phyloP scores from a whole-genome alignment of 2,888 invertebrate genomes.

The Torymus tubicola region DNA sequence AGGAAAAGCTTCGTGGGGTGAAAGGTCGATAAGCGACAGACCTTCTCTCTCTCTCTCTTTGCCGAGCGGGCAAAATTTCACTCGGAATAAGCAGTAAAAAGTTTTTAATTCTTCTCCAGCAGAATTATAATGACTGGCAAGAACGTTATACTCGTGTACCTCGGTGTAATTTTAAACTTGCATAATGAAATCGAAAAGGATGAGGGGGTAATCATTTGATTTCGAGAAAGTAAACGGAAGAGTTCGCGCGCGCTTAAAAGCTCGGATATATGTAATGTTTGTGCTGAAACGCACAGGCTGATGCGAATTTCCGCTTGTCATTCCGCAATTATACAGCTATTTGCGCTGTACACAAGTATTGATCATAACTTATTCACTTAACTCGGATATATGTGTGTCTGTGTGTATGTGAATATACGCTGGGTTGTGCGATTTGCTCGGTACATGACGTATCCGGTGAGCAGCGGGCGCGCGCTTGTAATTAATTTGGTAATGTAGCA shows the following conservation, averaged over 20 bases:
- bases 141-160: no score
- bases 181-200: no score
- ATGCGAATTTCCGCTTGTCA: conserved; percentile 34
- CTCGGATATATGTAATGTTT: no score
- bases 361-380: conserved; percentile 37
- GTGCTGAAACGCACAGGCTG: neutral
- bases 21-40: conserved; percentile 52
- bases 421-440: neutral
- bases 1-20: conserved; percentile 23
- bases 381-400: neutral
- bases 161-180: no score
- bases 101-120: conserved; percentile 36
- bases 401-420: no score
- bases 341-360: conserved; percentile 6
- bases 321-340: conserved; percentile 12
- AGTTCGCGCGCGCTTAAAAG: no score
- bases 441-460: neutral
- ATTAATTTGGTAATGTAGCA: conserved; percentile 16
- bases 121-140: conserved; percentile 16
- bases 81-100: conserved; percentile 38
- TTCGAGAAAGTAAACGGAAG: no score
- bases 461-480: neutral
- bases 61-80: conserved; percentile 27
- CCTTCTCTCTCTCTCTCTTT: conserved; percentile 9
- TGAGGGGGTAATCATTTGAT: no score